Percentiles rank a stretch among this genome's conserved stretches.
phyloP scores from a whole-genome alignment of 2,888 invertebrate species.

The Campoletis raptor region DNA sequence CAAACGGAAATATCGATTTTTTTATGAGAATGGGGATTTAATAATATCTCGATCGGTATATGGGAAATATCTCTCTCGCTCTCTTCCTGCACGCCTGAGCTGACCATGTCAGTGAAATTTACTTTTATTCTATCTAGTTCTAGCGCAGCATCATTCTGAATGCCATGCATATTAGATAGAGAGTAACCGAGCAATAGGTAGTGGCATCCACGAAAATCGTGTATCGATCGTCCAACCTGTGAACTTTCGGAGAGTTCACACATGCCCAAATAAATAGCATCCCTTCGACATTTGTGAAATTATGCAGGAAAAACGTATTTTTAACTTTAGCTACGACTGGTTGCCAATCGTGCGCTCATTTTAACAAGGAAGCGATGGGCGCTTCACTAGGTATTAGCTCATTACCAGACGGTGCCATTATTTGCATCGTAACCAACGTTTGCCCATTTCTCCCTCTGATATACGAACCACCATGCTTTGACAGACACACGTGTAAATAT shows the following conservation, averaged over 20 bases:
- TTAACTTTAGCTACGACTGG: not conserved
- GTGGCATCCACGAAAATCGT: not conserved
- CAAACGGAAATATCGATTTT: not conserved
- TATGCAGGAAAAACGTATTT: not conserved
- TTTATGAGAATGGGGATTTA: not conserved
- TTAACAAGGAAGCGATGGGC: not conserved
- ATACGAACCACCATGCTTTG: constrained; percentile 21
- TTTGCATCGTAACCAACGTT: constrained; percentile 40
- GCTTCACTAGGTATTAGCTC: constrained; percentile 27
- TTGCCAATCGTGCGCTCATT: not conserved
- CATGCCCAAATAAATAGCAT: not conserved
- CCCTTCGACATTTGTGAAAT: constrained; percentile 1
- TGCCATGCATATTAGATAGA: constrained; percentile 7
- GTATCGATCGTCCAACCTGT: constrained; percentile 9
- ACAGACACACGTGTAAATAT: constrained; percentile 14
- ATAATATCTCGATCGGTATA: not conserved
- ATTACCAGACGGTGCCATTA: constrained; percentile 32
- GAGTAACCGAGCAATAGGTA: not conserved
- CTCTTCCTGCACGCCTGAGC: not conserved
- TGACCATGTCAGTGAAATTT: constrained; percentile 1
- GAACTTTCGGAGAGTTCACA: constrained; percentile 23
- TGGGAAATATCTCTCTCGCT: not conserved
- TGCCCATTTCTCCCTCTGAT: constrained; percentile 18
- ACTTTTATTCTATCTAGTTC: not conserved
- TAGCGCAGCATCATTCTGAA: not conserved